Percentiles rank a stretch among this genome's conserved stretches.
These are phyloP conservation scores for Diploptera punctata DNA, from an alignment of 2,888 invertebrate species.

Conservation along the genomic window DNA sequence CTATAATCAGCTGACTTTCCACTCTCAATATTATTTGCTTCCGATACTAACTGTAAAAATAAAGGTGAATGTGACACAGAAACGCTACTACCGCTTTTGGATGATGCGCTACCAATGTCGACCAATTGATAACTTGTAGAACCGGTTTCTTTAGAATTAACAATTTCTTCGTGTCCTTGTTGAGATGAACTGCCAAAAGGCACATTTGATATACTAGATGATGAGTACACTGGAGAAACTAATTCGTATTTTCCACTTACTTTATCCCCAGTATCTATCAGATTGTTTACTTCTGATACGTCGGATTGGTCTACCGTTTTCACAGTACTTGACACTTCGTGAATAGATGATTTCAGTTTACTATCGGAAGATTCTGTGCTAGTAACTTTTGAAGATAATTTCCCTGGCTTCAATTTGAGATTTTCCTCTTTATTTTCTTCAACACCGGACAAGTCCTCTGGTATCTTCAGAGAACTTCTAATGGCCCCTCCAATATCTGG, in stretches of 20 bases:
- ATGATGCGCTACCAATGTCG: slow-evolving; percentile 8
- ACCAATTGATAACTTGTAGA: slow-evolving; percentile 12
- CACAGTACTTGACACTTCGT: background rate
- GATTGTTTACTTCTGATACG: background rate
- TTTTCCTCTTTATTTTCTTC: no score
- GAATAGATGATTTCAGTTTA: background rate
- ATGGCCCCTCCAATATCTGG: no score
- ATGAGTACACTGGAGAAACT: background rate
- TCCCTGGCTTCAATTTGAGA: background rate
- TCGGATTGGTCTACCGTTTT: background rate
- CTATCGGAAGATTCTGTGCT: background rate
- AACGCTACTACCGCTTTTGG: no score
- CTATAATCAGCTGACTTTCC: background rate
- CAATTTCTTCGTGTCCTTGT: background rate
- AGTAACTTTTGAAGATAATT: no score
- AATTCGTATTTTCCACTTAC: background rate
- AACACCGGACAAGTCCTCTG: no score
- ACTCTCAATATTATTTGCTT: background rate
- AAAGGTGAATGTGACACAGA: background rate
- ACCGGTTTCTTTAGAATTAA: background rate
- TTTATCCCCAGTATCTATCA: background rate
- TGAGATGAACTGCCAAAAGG: background rate
- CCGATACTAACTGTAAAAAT: background rate
- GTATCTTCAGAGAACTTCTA: no score
- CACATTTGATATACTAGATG: background rate